phyloP scores from a whole-genome alignment of 1,140 invertebrate genomes.

The Calephelis virginiensis region DNA sequence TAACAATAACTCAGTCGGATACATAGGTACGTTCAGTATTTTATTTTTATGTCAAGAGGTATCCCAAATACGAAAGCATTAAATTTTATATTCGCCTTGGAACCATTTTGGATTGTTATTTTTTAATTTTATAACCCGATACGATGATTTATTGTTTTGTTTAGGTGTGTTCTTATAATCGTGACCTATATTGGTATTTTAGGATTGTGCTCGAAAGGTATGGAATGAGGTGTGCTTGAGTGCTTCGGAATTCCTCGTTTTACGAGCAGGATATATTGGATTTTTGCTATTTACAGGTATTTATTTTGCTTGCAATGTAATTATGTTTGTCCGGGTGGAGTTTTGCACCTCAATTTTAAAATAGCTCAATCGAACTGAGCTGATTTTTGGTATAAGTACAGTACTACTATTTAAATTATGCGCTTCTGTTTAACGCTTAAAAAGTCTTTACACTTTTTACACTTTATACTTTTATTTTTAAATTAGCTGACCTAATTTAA shows the following conservation, averaged over 20 bases:
- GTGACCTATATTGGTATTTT: constrained; percentile 10
- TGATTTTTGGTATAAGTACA: no score
- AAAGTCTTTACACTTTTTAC: no score
- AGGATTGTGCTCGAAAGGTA: neutral
- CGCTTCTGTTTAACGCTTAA: no score
- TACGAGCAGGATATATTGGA: neutral
- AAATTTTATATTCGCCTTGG: constrained; percentile 18
- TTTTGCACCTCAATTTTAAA: no score
- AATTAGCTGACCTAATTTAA: no score
- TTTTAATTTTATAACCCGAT: constrained; percentile 13
- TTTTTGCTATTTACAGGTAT: no score
- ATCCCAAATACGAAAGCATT: constrained; percentile 13
- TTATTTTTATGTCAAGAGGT: constrained; percentile 19
- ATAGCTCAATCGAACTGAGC: no score
- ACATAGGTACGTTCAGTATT: constrained; percentile 3
- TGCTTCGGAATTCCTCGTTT: neutral
- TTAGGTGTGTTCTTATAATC: constrained; percentile 8
- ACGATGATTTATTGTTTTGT: constrained; percentile 11
- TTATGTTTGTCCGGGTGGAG: no score
- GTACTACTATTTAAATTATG: no score
- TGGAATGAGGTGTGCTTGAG: neutral
- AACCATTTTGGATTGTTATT: constrained; percentile 14
- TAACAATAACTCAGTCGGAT: constrained; percentile 13
- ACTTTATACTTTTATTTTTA: no score
- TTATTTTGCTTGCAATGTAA: no score